Base-by-base conservation (phyloP, 2,113 vertebrate genomes). In the Triplophysa rosa region DNA sequence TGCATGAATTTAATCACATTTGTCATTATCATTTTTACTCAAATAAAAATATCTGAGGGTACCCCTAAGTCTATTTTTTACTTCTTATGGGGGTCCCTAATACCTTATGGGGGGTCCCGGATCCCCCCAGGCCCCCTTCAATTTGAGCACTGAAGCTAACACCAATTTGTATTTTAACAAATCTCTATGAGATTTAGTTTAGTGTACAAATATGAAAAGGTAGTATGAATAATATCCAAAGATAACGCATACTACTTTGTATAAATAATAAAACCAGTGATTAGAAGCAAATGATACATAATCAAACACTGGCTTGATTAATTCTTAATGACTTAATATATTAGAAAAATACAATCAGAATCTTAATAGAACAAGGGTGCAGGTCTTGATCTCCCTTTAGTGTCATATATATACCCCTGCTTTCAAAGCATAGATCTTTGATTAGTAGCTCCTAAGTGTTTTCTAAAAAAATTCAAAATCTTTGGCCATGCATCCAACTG, bases 401-500 rank as follows among this genome's bases (percentile, higher is more conserved):
- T 58, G 19, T 58, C 19, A 58, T 58, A 4, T 56, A 19, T 6
- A 16, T 37, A 37, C 33, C 5, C 17, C n/a, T 23, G 23, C 26
- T 64, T 10, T 75, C 67, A 83, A 10, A 77, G 77, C 67, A 19
- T 23, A 58, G 76, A 73, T 78, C 33, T 80, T 78, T 33, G 40
- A 21, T 68, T 37, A 65, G 74, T 52, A 49, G 64, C 52, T 40
- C 45, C 54, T 47, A 97, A 91, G 66, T 95, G 89, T 75, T 90
- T 92, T 62, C 0, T 67, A 80, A 93, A 95, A 89, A 98, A 98
- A 52, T 77, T 77, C 67, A 92, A 90, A 79, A 96, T 92, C 81
- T 90, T 90, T 61, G 87, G 80, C 95, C 96, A 98, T 4, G 93
- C 89, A 80, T 95, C 94, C 65, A 93, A 58, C 82, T 98, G 95